Evolutionary conservation across 2,797 vertebrate genomes (phyloP).

Genomic region (Jordanella pulchra): DNA sequence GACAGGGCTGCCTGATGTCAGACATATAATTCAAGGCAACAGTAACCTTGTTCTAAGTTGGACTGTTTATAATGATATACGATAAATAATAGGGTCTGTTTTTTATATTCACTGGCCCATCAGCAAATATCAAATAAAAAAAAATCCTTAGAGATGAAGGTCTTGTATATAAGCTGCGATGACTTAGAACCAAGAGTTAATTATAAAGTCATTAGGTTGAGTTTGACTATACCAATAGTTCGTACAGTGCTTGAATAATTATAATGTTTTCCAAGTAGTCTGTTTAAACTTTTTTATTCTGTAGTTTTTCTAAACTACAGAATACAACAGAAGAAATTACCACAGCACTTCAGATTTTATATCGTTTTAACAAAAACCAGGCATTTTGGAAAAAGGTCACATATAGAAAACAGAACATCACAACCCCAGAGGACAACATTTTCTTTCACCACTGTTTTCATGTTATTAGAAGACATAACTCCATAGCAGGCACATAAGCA

Average conservation of each 20-base stretch:
- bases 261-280: no score
- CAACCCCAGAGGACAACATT: background rate
- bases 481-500: slow-evolving; percentile 8
- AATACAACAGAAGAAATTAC: background rate
- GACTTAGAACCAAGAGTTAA: background rate
- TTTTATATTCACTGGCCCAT: background rate
- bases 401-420: background rate
- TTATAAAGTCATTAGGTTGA: background rate
- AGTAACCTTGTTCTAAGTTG: slow-evolving; percentile 50
- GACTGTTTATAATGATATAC: slow-evolving; percentile 61
- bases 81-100: slow-evolving; percentile 13
- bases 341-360: background rate
- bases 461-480: background rate
- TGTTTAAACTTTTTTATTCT: no score
- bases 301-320: background rate
- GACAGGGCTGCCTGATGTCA: slow-evolving; percentile 34
- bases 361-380: background rate
- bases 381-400: background rate
- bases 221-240: no score
- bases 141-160: no score
- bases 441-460: background rate
- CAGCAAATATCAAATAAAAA: background rate
- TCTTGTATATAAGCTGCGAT: background rate
- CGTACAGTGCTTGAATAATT: no score
- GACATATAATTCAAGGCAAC: slow-evolving; percentile 37